Conservation (phyloP, 2,888 invertebrate species). For the Zaprionus bogoriensis region DNA sequence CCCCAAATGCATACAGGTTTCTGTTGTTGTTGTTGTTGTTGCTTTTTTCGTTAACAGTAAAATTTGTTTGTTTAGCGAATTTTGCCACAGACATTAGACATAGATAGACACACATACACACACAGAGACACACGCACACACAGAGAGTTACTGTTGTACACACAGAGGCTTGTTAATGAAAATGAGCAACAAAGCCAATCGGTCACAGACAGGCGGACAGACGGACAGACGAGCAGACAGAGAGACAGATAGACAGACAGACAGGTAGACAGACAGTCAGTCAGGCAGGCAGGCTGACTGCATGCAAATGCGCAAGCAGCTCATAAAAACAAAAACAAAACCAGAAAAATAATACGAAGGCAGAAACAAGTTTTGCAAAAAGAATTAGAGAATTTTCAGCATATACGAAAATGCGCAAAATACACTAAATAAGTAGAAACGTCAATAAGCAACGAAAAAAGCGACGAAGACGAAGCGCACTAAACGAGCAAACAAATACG, state of each 20-base stretch:
- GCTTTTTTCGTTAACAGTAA: constrained; percentile 65
- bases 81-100: constrained; percentile 40
- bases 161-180: constrained; percentile 75
- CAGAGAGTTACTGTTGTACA: constrained; percentile 66
- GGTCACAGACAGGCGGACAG: constrained; percentile 46
- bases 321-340: constrained; percentile 17
- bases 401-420: constrained; percentile 75
- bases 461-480: constrained; percentile 28
- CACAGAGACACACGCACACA: constrained; percentile 30
- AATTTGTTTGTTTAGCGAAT: constrained; percentile 75
- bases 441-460: constrained; percentile 63
- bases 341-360: constrained; percentile 5
- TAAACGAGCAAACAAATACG: constrained; percentile 45
- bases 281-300: constrained; percentile 25
- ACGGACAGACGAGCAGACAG: constrained; percentile 7
- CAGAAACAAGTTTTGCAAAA: constrained; percentile 52
- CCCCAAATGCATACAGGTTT: constrained; percentile 62
- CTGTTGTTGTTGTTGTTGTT: constrained; percentile 12
- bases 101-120: constrained; percentile 20
- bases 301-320: constrained; percentile 50
- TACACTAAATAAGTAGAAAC: constrained; percentile 74
- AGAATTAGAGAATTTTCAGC: constrained; percentile 63
- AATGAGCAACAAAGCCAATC: constrained; percentile 74
- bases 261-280: constrained; percentile 6
- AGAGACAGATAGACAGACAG: constrained; percentile 5